Evolutionary conservation across 2,113 vertebrate species (phyloP), one percentile per base, ranked within the genome.

Genomic region (Oophaga pumilio): DNA sequence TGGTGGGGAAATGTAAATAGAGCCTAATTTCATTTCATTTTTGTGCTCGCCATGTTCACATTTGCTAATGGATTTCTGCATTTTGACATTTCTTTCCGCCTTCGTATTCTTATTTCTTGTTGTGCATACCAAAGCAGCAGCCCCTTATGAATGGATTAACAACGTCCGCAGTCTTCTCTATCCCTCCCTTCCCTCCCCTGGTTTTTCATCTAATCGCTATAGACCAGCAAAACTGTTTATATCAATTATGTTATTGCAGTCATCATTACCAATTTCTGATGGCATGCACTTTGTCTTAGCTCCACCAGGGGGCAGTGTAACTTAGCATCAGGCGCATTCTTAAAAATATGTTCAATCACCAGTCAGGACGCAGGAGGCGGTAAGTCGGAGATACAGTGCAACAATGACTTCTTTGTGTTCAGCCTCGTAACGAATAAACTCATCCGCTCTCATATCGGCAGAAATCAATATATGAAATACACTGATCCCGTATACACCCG

Each of bases 221-320:
- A 80, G 86, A 76, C 78, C 22, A 57, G 56, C 56, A 73, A 50
- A 87, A 59, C 22, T 53, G 57, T 83, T 83, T 52, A 56, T 77
- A 77, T 83, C 24, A 76, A 26, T 77, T 43, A 74, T 20, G 50
- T 49, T 56, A 68, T 43, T 77, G 80, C 79, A n/a, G n/a, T 26
- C 22, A 76, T 88, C 49, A 57, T 64, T 28, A 43, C 24, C 28
- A 12, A 68, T 66, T 82, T 52, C 43, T 2, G n/a, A 33, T 26
- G 52, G 2, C 53, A 26, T 33, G 33, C n/a, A 2, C 22, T 82
- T 60, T 84, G 87, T 66, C 88, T 50, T 20, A 0, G 0, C 33
- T 78, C 92, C 95, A 91, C 86, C 90, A 92, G 94, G 80, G 93
- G 94, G 90, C 94, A 95, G 89, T 91, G 87, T 89, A 90, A 85